These are phyloP conservation scores for Catonia carolina DNA, from an alignment of 2,888 invertebrate species.

Conservation along the genomic window DNA sequence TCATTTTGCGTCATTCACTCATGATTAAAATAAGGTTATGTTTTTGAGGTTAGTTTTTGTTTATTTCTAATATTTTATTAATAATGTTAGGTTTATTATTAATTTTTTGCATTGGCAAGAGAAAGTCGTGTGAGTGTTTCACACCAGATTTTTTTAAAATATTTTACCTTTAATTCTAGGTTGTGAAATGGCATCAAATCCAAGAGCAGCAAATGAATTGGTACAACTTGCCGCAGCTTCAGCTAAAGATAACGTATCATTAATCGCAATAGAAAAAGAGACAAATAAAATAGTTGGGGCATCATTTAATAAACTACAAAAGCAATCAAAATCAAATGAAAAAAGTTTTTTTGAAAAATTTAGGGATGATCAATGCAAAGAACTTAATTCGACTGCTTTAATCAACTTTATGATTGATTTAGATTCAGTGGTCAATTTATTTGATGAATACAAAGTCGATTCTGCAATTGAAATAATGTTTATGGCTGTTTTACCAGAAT, in stretches of 20 bases:
- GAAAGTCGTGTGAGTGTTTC: no score
- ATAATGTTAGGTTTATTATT: no score
- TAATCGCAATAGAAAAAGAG: background rate
- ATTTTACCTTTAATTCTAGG: background rate
- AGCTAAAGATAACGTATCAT: background rate
- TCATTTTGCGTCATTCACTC: no score
- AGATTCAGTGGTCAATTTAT: background rate
- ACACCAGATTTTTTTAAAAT: no score
- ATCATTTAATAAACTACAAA: conserved; percentile 1
- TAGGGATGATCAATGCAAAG: conserved; percentile 1
- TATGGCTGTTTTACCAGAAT: background rate
- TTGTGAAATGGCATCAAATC: background rate
- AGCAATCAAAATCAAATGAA: background rate
- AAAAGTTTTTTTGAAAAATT: conserved; percentile 4
- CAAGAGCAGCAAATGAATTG: background rate
- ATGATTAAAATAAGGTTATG: no score
- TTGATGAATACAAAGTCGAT: background rate
- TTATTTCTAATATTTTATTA: no score
- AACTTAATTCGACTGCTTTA: conserved; percentile 1
- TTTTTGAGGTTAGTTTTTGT: no score
- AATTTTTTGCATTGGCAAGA: no score
- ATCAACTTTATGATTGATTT: conserved; percentile 4
- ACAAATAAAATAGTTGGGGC: conserved; percentile 8
- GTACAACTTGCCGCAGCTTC: background rate
- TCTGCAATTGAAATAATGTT: conserved; percentile 3